phyloP scores from a whole-genome alignment of 1,140 invertebrate genomes.

The Dinoponera quadriceps region DNA sequence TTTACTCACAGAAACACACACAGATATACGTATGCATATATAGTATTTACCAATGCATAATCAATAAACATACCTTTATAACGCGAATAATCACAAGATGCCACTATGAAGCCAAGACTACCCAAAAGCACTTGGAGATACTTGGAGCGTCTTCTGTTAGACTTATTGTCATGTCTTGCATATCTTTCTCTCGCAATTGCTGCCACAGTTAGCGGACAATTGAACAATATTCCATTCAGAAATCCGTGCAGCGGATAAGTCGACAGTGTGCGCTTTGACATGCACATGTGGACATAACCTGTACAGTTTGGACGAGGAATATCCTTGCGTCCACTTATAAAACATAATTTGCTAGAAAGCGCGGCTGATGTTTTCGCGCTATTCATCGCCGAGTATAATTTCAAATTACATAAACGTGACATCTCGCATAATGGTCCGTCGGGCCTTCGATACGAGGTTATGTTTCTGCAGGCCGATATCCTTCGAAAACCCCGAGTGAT shows the following conservation, averaged over 20 bases:
- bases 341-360: constrained; percentile 23
- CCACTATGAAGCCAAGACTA: constrained; percentile 71
- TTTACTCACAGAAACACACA: background rate
- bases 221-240: constrained; percentile 34
- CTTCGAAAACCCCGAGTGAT: background rate
- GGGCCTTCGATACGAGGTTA: background rate
- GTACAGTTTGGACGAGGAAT: background rate
- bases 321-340: constrained; percentile 28
- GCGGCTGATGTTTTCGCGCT: constrained; percentile 16
- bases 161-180: constrained; percentile 15
- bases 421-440: constrained; percentile 52
- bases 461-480: background rate
- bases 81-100: constrained; percentile 69
- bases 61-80: constrained; percentile 67
- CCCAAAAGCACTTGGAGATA: constrained; percentile 66
- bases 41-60: background rate
- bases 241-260: constrained; percentile 55
- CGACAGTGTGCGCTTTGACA: constrained; percentile 10
- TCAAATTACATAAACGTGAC: constrained; percentile 69
- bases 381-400: constrained; percentile 47
- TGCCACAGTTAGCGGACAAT: background rate
- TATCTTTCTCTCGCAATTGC: constrained; percentile 16
- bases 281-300: constrained; percentile 69
- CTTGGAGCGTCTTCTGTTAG: constrained; percentile 27
- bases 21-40: background rate